Conservation (phyloP, 2,113 vertebrate species). For the Monarcha castaneiventris region DNA sequence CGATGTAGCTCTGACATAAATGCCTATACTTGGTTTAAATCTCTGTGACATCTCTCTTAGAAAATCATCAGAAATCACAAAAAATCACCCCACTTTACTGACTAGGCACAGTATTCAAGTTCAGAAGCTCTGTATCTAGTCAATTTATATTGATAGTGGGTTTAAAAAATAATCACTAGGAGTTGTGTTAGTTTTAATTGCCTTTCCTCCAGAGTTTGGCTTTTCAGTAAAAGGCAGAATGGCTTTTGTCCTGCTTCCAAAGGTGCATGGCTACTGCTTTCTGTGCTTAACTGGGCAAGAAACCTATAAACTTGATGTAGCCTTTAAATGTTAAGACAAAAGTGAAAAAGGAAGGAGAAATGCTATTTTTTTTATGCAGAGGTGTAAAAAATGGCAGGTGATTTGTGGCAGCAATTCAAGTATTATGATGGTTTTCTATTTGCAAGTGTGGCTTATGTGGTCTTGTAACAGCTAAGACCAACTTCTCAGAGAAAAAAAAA, state of each 20-base stretch:
- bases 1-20: background rate
- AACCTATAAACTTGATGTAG: background rate
- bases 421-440: background rate
- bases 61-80: background rate
- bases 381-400: background rate
- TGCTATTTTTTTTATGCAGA: background rate
- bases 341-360: background rate
- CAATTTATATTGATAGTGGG: background rate
- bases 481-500: background rate
- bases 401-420: background rate
- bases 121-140: background rate
- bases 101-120: background rate
- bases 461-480: background rate
- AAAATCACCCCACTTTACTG: background rate
- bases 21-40: background rate
- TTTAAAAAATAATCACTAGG: background rate
- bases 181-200: conserved; percentile 11
- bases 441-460: background rate
- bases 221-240: background rate
- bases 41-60: background rate
- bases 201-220: background rate
- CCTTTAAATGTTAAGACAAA: background rate
- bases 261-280: background rate
- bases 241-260: background rate
- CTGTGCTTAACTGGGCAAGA: background rate